Percentiles rank a stretch among this genome's conserved stretches.
These are phyloP conservation scores for Cosmia pyralina DNA, from an alignment of 2,888 invertebrate genomes.

Conservation along the genomic window DNA sequence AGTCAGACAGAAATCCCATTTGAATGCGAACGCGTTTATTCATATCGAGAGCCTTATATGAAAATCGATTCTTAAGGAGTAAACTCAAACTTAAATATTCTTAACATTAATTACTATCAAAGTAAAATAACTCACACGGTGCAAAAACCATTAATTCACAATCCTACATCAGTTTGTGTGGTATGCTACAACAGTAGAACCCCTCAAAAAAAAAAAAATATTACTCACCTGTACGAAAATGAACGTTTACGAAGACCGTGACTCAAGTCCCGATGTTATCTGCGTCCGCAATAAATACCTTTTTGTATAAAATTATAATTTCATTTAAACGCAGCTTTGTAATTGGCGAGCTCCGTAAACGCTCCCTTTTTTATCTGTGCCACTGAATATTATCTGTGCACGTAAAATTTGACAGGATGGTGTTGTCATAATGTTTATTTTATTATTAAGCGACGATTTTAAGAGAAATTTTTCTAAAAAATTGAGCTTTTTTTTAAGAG, in stretches of 20 bases:
- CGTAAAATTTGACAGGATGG: constrained; percentile 62
- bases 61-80: too few relatives aligned
- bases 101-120: too few relatives aligned
- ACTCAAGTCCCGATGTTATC: constrained; percentile 69
- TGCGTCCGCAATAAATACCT: constrained; percentile 69
- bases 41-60: too few relatives aligned
- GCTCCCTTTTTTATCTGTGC: constrained; percentile 66
- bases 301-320: constrained; percentile 77
- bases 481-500: constrained; percentile 11
- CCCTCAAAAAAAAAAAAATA: constrained; percentile 1
- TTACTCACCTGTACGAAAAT: constrained; percentile 48
- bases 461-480: constrained; percentile 14
- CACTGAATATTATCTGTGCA: constrained; percentile 62
- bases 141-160: not conserved
- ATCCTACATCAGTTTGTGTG: not conserved
- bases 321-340: constrained; percentile 72
- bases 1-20: too few relatives aligned
- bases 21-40: too few relatives aligned
- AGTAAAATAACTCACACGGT: too few relatives aligned
- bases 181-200: not conserved
- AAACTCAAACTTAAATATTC: too few relatives aligned
- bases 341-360: constrained; percentile 72
- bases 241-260: constrained; percentile 56
- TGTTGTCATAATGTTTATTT: constrained; percentile 47
- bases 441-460: constrained; percentile 30